These are phyloP conservation scores for Graptemys geographica DNA, from an alignment of 2,797 vertebrate species.

Conservation along the genomic window DNA sequence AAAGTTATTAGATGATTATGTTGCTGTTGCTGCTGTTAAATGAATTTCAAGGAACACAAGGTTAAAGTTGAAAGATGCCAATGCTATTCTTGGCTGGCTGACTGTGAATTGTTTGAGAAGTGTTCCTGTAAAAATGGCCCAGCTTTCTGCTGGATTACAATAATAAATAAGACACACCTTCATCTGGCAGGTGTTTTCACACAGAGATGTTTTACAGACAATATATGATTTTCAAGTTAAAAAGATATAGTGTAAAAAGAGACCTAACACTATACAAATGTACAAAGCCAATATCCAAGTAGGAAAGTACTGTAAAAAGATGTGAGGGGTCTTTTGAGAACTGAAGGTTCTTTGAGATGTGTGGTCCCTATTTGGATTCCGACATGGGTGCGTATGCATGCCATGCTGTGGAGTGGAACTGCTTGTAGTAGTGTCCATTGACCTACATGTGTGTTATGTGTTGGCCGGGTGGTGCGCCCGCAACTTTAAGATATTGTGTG, in stretches of 20 bases:
- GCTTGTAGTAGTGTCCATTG: too few species aligned
- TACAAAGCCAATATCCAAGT: not conserved
- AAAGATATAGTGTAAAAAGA: not conserved
- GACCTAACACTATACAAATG: not conserved
- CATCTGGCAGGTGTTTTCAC: constrained; percentile 45
- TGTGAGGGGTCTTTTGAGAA: too few species aligned
- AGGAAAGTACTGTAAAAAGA: not conserved
- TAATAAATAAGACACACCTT: not conserved
- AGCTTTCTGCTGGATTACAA: not conserved
- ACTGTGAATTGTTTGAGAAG: constrained; percentile 15
- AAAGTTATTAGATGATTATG: not conserved
- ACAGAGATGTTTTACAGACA: not conserved
- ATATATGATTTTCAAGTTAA: not conserved
- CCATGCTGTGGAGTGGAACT: too few species aligned
- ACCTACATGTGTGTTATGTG: too few species aligned
- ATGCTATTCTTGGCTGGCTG: constrained; percentile 51
- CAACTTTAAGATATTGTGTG: too few species aligned
- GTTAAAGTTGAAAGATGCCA: constrained; percentile 59
- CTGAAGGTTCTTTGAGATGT: too few species aligned
- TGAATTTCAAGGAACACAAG: constrained; percentile 42
- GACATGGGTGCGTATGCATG: too few species aligned
- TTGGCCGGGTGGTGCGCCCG: too few species aligned
- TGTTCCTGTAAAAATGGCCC: not conserved
- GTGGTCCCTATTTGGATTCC: too few species aligned
- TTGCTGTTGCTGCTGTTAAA: not conserved